Evolutionary conservation across 92 coral and sea anemone genomes (phyloP).

Genomic region (Diadumene lineata): DNA sequence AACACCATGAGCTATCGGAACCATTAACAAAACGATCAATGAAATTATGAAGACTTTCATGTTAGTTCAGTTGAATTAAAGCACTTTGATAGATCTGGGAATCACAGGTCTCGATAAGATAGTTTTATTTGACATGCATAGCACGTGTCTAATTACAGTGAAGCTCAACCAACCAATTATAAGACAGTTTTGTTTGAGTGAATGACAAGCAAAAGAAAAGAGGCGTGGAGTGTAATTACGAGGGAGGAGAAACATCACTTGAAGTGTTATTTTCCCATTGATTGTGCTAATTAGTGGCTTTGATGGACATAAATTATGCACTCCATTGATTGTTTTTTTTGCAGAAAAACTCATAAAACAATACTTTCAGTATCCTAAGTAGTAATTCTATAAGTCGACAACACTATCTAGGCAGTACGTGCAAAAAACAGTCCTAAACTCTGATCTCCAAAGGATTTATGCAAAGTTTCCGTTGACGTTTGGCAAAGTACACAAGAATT

Average conservation of each 20-base stretch:
- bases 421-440: background rate
- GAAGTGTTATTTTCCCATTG: constrained; percentile 67
- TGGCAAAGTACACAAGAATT: constrained; percentile 6
- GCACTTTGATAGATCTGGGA: constrained; percentile 31
- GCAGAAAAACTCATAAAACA: no score
- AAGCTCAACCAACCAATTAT: constrained; percentile 49
- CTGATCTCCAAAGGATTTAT: background rate
- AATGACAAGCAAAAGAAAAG: constrained; percentile 50
- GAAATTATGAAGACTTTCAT: constrained; percentile 51
- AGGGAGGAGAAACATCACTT: constrained; percentile 90
- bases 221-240: constrained; percentile 93
- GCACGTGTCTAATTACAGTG: constrained; percentile 74
- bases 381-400: constrained; percentile 4
- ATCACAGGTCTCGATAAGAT: constrained; percentile 26
- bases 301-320: background rate
- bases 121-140: constrained; percentile 41
- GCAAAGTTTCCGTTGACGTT: background rate
- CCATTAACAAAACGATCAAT: constrained; percentile 40
- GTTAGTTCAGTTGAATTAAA: constrained; percentile 10
- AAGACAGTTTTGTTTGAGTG: constrained; percentile 34
- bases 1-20: constrained; percentile 62
- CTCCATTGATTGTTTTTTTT: constrained; percentile 21
- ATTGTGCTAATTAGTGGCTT: constrained; percentile 60
- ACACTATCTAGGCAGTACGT: background rate
- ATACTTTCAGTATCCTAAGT: no score